Evolutionary conservation across 2,888 invertebrate genomes (phyloP), one percentile per base, ranked within the genome.

Genomic region (Sphaerophoria taeniata): DNA sequence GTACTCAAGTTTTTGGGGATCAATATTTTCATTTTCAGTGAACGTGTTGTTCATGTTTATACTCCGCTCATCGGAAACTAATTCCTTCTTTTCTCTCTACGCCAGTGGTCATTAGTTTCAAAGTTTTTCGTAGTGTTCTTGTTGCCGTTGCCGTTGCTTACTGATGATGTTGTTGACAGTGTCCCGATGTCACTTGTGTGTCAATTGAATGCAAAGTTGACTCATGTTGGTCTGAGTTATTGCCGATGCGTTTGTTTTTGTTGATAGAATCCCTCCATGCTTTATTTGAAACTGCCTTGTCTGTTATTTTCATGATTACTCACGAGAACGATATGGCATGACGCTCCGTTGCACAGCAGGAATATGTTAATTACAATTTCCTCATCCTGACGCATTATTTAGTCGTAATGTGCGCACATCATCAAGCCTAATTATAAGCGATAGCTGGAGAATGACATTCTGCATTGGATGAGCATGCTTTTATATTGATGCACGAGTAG

Each of bases 361-460:
- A 61, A 31, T 71, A 65, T 65, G 81, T 81, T 65, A 75, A 81
- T 81, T 71, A 65, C 70, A 74, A 71, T 58, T 71, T 75, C 45
- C 70, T 65, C 6, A 31, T 63, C 51, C 45, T 31, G 34, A 34
- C 58, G 53, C 74, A 74, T 47, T 55, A 36, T 56, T 69, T 65
- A 70, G 49, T 51, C 49, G 34, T 80, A 75, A 71, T 71, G 71
- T 58, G 58, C 67, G 61, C 61, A 60, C 76, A 76, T 72, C 72
- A 76, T 76, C 81, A 60, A 24, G 60, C 51, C 60, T 82, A 82
- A 76, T 82, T 76, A 76, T 67, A 76, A 76, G 47, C 55, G 76
- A 76, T 72, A 76, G 67, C 47, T 36, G 36, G 24, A 31, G 63
- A 31, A 61, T 63, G 55, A 75, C 39, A 67, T 43, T 31, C 24